Evolutionary conservation across 2,888 invertebrate genomes (phyloP), one percentile per base, ranked within the genome.

Genomic region (Pinctada fucata): DNA sequence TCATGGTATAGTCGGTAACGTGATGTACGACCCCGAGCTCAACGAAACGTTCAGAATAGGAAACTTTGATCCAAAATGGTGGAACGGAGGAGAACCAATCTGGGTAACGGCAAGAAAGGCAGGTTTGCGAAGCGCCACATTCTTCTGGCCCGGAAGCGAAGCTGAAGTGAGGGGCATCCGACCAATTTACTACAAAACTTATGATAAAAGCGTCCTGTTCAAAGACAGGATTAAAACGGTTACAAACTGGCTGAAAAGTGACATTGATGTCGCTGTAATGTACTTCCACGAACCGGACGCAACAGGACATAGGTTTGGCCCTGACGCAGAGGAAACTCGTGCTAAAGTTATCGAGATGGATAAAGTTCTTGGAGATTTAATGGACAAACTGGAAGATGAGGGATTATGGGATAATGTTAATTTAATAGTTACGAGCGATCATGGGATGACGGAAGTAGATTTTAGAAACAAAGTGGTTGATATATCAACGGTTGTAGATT

Each of bases 1-100:
- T 3, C 96, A 96, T 91, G 95, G 95, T 0, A 95, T 96, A 63
- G 89, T 95, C 1, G 95, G 94, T 52, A 95, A 95, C 88, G 88
- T 89, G 67, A 93, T 94, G 87, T 95, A 93, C 86, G 95, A 95
- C 88, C 92, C 93, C 0, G 85, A 91, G 31, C 88, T 86, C 52
- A 87, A 91, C 66, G 84, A 83, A 73, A 79, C 70, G 0, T 90
- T 90, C 79, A 67, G 47, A 45, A 78, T 84, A 67, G 51, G 72
- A 5, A 52, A 5, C 10, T 52, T 52, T 10, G 85, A 86, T 2
- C 73, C 83, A 8, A 82, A 85, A 70, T 89, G 88, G 89, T 90
- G 90, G 89, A 82, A 88, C 49, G 88, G 79, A 5, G 88, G 87
- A 4, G 88, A 90, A 72, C 89, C 90, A 0, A 82, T 90, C 2